These are phyloP conservation scores for Lacerta bilineata DNA, from an alignment of 2,797 vertebrate species.

Conservation along the genomic window DNA sequence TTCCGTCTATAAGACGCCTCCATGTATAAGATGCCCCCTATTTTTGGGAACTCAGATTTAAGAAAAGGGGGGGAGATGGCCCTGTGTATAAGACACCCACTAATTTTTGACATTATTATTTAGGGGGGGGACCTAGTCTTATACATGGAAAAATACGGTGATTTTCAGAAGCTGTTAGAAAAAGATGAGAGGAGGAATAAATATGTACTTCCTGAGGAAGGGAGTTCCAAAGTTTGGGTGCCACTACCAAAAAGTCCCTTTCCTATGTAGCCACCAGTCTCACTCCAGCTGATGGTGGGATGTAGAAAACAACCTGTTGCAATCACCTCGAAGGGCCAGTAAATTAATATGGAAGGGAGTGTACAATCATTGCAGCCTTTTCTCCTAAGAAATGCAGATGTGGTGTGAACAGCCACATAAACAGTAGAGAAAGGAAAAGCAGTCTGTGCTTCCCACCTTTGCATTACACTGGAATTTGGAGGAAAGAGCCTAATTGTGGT, in stretches of 20 bases:
- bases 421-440: neutral
- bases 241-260: neutral
- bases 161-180: neutral
- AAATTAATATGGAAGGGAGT: neutral
- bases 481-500: conserved; percentile 61
- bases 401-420: neutral
- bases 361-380: neutral
- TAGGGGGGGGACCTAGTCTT: too few relatives aligned
- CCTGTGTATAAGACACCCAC: too few relatives aligned
- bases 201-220: neutral
- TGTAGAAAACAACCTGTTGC: neutral
- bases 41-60: too few relatives aligned
- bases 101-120: too few relatives aligned
- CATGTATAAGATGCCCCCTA: too few relatives aligned
- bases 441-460: neutral
- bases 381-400: neutral
- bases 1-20: too few relatives aligned
- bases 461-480: conserved; percentile 43
- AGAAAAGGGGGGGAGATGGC: too few relatives aligned
- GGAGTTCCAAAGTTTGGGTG: neutral
- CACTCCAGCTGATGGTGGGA: neutral
- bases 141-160: too few relatives aligned
- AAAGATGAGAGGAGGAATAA: neutral
- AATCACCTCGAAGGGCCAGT: too few relatives aligned
- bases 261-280: neutral